phyloP scores from a whole-genome alignment of 2,888 invertebrate species.

The Lymantria dispar region DNA sequence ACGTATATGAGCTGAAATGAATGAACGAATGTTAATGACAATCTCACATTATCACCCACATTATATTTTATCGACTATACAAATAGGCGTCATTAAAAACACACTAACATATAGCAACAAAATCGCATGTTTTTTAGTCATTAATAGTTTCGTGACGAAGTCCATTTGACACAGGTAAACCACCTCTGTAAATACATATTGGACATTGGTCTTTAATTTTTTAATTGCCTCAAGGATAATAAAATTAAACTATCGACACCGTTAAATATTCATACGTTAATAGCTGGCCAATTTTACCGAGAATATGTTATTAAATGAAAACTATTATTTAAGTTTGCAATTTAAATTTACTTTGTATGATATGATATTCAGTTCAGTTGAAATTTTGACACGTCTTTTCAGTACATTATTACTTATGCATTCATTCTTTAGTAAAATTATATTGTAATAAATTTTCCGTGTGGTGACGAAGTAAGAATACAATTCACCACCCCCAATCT shows the following conservation, averaged over 20 bases:
- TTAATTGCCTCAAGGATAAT: constrained; percentile 32
- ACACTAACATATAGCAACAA: constrained; percentile 19
- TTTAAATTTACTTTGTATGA: neutral
- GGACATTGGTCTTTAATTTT: constrained; percentile 39
- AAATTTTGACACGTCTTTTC: no score
- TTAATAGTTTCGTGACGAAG: constrained; percentile 40
- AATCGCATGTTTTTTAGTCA: constrained; percentile 40
- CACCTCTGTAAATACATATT: constrained; percentile 42
- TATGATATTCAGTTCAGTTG: neutral
- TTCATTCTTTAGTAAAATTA: no score
- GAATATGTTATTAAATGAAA: constrained; percentile 5
- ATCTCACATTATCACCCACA: no score
- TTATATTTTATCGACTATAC: no score
- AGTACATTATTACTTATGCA: no score
- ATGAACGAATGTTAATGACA: no score
- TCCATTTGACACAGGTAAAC: constrained; percentile 40
- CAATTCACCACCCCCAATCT: no score
- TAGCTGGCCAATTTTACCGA: constrained; percentile 9
- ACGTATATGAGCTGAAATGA: no score
- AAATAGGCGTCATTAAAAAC: neutral
- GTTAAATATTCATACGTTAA: constrained; percentile 24
- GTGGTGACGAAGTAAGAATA: no score
- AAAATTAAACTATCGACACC: constrained; percentile 18
- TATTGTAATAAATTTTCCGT: no score
- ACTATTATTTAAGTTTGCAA: neutral